Conservation (phyloP, 1,140 invertebrate genomes). For the Dendroctonus valens region DNA sequence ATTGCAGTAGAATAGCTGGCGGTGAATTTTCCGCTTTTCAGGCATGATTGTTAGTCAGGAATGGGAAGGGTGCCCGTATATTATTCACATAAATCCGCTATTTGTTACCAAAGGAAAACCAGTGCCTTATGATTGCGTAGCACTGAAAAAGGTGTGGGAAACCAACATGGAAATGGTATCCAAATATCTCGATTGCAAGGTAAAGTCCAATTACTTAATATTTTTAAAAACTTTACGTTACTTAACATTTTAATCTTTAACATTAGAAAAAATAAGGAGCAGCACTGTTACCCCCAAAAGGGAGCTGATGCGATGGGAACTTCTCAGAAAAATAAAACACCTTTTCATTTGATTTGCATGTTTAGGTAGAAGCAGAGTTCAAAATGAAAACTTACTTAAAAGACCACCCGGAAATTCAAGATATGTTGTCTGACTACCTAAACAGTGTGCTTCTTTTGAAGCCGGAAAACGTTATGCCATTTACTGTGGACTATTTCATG, state of each 20-base stretch:
- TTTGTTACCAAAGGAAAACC: slow-evolving; percentile 50
- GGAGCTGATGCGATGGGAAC: too few species aligned
- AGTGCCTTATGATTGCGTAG: slow-evolving; percentile 45
- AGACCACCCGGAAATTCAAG: slow-evolving; percentile 58
- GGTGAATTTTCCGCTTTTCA: slow-evolving; percentile 30
- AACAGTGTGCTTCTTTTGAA: slow-evolving; percentile 59
- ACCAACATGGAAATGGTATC: slow-evolving; percentile 59
- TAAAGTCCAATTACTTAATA: slow-evolving; percentile 38
- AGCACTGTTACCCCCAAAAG: neutral
- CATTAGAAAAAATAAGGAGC: too few species aligned
- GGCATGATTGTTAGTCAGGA: slow-evolving; percentile 56
- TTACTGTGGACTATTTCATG: slow-evolving; percentile 61
- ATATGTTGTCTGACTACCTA: slow-evolving; percentile 59
- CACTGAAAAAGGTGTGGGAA: slow-evolving; percentile 53
- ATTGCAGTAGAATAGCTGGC: neutral
- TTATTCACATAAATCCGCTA: slow-evolving; percentile 57
- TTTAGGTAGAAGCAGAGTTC: slow-evolving; percentile 48
- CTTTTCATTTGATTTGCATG: neutral
- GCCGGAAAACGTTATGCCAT: slow-evolving; percentile 58
- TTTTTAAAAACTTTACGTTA: neutral
- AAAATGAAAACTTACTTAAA: slow-evolving; percentile 56
- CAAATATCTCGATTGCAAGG: slow-evolving; percentile 61
- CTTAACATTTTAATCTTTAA: too few species aligned
- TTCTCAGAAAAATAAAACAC: slow-evolving; percentile 12
- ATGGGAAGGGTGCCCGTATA: slow-evolving; percentile 56